phyloP scores from a whole-genome alignment of 2,888 invertebrate genomes.

The Gymnoscelis rufifasciata region DNA sequence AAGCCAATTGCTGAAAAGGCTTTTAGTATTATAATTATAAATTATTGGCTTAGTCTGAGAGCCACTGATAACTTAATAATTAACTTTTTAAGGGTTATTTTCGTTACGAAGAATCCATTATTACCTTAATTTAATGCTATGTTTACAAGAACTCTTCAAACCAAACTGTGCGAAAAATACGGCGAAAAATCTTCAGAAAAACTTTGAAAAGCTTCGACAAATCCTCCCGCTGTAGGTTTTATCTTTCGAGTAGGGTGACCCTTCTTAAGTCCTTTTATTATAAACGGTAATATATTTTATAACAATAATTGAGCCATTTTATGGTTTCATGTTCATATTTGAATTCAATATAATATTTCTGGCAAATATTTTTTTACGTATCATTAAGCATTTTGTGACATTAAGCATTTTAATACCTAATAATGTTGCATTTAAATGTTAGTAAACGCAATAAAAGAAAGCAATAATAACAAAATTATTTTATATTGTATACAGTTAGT shows the following conservation, averaged over 20 bases:
- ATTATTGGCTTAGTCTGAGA: background rate
- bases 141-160: background rate
- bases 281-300: too few relatives aligned
- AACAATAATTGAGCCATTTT: too few relatives aligned
- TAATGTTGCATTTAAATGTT: too few relatives aligned
- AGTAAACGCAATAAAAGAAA: too few relatives aligned
- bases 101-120: background rate
- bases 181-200: slow-evolving; percentile 22
- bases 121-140: background rate
- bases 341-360: too few relatives aligned
- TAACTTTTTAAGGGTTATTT: background rate
- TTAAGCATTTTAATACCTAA: too few relatives aligned
- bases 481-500: too few relatives aligned
- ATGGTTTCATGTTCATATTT: too few relatives aligned
- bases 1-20: background rate
- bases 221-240: slow-evolving; percentile 24
- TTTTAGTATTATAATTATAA: background rate
- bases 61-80: background rate
- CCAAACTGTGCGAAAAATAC: background rate
- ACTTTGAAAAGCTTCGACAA: slow-evolving; percentile 25
- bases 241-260: slow-evolving; percentile 16
- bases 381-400: too few relatives aligned
- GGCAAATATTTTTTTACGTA: too few relatives aligned
- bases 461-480: too few relatives aligned
- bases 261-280: background rate